Evolutionary conservation across 2,113 vertebrate genomes (phyloP).

Genomic region (Vombatus ursinus): DNA sequence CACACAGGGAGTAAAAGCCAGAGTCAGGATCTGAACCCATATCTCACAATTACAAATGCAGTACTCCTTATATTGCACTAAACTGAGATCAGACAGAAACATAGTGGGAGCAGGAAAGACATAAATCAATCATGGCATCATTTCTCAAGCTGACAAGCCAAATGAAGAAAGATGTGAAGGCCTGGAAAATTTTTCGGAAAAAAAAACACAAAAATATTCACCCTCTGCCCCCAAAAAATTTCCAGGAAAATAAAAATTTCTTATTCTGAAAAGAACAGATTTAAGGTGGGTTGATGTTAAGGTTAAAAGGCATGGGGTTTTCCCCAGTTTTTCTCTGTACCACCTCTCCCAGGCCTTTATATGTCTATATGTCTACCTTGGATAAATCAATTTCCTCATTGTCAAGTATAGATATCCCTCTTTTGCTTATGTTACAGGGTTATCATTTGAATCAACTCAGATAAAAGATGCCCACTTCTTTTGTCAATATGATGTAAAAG

Average conservation of each 20-base stretch:
- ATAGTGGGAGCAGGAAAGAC: background rate
- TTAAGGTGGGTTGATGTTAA: background rate
- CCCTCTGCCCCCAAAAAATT: background rate
- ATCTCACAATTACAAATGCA: background rate
- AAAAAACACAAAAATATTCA: background rate
- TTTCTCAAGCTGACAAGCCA: background rate
- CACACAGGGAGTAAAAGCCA: background rate
- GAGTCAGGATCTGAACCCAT: background rate
- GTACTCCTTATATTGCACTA: background rate
- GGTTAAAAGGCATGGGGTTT: background rate
- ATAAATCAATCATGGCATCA: background rate
- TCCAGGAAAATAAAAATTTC: background rate
- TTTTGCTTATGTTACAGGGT: background rate
- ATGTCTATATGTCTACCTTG: background rate
- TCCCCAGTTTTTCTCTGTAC: background rate
- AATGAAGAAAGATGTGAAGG: background rate
- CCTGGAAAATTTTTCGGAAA: background rate
- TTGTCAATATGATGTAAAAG: background rate
- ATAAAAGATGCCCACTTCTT: background rate
- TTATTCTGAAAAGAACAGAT: no score
- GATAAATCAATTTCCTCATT: no score
- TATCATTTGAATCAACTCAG: background rate
- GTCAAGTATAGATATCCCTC: no score
- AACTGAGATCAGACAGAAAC: background rate
- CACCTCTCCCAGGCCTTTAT: background rate